Evolutionary conservation across 2,797 vertebrate species (phyloP).

Genomic region (Arctocebus calabarensis): DNA sequence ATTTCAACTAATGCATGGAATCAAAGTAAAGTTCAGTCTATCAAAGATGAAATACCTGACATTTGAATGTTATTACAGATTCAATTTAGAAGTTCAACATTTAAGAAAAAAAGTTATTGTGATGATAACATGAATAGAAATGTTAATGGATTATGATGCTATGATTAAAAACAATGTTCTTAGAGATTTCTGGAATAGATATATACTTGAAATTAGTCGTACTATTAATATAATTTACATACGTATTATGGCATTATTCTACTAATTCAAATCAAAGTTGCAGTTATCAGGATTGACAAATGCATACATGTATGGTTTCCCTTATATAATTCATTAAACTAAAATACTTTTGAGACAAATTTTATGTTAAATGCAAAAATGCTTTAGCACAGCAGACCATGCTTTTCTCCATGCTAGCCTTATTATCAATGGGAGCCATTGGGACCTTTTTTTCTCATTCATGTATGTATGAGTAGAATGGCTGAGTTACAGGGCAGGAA

Average conservation of each 20-base stretch:
- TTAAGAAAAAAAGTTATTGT: background rate
- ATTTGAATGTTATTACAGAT: background rate
- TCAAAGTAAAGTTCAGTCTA: background rate
- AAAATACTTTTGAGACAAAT: background rate
- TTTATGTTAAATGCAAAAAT: background rate
- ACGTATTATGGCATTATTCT: background rate
- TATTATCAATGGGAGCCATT: background rate
- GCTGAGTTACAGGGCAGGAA: background rate
- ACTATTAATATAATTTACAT: background rate
- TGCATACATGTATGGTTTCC: background rate
- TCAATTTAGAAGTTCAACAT: background rate
- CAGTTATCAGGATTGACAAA: background rate
- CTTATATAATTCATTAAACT: background rate
- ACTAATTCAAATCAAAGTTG: background rate
- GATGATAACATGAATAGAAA: background rate
- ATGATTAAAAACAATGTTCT: background rate
- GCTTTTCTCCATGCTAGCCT: background rate
- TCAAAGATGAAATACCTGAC: background rate
- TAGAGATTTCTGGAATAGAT: background rate
- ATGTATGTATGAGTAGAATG: background rate
- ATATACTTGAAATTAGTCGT: background rate
- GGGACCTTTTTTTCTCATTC: background rate
- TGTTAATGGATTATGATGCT: background rate
- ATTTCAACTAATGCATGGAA: constrained; percentile 3
- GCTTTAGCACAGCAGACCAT: background rate